phyloP scores from a whole-genome alignment of 2,888 invertebrate species.

The Drosophila emarginata region DNA sequence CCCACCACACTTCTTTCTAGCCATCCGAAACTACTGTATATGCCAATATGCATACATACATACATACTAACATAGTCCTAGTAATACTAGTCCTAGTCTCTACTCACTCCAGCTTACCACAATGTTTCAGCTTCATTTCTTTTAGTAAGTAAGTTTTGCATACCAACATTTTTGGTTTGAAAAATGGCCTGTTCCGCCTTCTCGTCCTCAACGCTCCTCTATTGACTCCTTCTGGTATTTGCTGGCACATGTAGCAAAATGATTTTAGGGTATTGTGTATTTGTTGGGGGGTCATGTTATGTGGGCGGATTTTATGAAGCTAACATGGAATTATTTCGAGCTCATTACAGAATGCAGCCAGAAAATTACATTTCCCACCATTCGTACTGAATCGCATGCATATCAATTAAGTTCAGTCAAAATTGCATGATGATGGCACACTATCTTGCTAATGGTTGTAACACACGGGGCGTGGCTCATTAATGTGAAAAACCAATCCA shows the following conservation, averaged over 20 bases:
- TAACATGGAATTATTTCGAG: slow-evolving; percentile 49
- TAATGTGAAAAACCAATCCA: slow-evolving; percentile 29
- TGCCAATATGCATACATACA: neutral
- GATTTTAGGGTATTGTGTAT: slow-evolving; percentile 21
- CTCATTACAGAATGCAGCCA: slow-evolving; percentile 45
- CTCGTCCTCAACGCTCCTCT: slow-evolving; percentile 17
- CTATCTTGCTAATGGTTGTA: slow-evolving; percentile 30
- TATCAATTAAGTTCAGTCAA: slow-evolving; percentile 42
- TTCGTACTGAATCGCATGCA: slow-evolving; percentile 27
- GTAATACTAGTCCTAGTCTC: neutral
- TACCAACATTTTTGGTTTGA: slow-evolving; percentile 9
- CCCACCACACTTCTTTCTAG: neutral
- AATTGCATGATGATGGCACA: slow-evolving; percentile 14
- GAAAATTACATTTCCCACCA: slow-evolving; percentile 7
- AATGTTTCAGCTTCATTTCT: neutral
- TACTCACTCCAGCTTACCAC: neutral
- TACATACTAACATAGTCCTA: neutral
- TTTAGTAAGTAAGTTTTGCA: slow-evolving; percentile 4
- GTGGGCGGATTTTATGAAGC: slow-evolving; percentile 21
- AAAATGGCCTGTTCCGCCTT: neutral
- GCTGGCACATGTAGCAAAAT: slow-evolving; percentile 36
- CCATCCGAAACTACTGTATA: neutral
- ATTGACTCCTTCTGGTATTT: too few relatives aligned
- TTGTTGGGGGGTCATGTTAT: slow-evolving; percentile 7
- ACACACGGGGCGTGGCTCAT: slow-evolving; percentile 33